Percentiles rank a stretch among this genome's conserved stretches.
These are phyloP conservation scores for Chloroceryle inda DNA, from an alignment of 2,797 vertebrate genomes.

Conservation along the genomic window DNA sequence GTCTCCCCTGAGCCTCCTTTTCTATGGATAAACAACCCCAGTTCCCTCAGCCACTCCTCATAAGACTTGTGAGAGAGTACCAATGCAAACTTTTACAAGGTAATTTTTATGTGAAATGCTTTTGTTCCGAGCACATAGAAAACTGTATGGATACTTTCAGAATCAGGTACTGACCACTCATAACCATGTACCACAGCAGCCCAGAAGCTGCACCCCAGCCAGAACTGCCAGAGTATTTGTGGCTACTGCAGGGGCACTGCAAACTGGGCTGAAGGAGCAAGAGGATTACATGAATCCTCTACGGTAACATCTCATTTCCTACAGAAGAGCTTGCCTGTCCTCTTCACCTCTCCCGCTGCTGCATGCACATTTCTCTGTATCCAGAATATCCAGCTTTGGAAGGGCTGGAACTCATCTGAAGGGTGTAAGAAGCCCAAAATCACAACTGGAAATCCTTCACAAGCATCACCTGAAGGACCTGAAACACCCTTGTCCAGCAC, in stretches of 20 bases:
- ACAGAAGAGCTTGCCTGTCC: neutral
- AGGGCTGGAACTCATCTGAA: neutral
- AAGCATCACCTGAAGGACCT: neutral
- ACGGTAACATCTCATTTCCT: neutral
- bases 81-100: neutral
- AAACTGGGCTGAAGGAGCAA: accelerated
- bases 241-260: neutral
- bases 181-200: neutral
- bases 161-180: neutral
- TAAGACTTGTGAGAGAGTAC: neutral
- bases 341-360: neutral
- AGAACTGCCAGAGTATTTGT: accelerated
- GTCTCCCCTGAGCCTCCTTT: neutral
- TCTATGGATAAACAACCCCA: neutral
- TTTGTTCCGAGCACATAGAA: neutral
- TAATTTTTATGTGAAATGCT: neutral
- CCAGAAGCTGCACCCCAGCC: neutral
- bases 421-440: neutral
- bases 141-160: neutral
- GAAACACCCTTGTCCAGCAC: neutral
- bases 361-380: accelerated
- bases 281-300: neutral
- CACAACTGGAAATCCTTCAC: neutral
- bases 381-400: neutral
- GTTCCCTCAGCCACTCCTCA: neutral